Base-by-base conservation (phyloP, 1,140 invertebrate genomes). In the Drosophila ficusphila region DNA sequence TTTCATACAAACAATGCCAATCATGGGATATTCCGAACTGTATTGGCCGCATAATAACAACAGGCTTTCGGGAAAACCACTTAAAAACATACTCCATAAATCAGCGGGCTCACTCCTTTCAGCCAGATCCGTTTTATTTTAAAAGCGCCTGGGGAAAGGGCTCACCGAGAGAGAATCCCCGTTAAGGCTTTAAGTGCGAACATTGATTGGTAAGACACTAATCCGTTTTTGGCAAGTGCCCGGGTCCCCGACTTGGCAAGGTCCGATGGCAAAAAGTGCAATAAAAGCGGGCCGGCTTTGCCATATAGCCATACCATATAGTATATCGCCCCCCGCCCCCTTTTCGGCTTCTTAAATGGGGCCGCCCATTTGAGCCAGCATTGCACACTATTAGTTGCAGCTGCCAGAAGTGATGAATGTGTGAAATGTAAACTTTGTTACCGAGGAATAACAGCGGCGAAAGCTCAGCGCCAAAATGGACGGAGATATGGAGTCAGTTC, bases 341-440 rank as follows among this genome's bases (percentile, higher is more conserved):
- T 11, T 34, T 51, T 38, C 41, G 44, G 61, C 39, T 68, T 33
- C 64, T 83, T 85, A 83, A 83, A 83, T 76, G 79, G 81, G 76
- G 72, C 54, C 76, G 67, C 68, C 77, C 77, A 81, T 82, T 82
- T 81, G 79, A 69, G 60, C 68, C 78, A 62, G 75, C 81, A 85
- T 76, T 85, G 81, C 73, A 81, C 81, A 88, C 82, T 88, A 88
- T 88, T 88, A 88, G 82, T 88, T 88, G 82, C 82, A 88, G 82
- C 82, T 88, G 82, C 82, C 82, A 88, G 79, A 88, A 88, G 82
- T 88, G 82, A 88, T 88, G 82, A 88, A 88, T 88, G 82, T 88
- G 82, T 88, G 82, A 88, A 88, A 88, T 88, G 82, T 88, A 88
- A 88, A 88, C 82, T 88, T 86, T 88, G 82, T 88, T 78, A 88